phyloP scores from a whole-genome alignment of 2,888 invertebrate species.

The Dinocampus coccinellae region DNA sequence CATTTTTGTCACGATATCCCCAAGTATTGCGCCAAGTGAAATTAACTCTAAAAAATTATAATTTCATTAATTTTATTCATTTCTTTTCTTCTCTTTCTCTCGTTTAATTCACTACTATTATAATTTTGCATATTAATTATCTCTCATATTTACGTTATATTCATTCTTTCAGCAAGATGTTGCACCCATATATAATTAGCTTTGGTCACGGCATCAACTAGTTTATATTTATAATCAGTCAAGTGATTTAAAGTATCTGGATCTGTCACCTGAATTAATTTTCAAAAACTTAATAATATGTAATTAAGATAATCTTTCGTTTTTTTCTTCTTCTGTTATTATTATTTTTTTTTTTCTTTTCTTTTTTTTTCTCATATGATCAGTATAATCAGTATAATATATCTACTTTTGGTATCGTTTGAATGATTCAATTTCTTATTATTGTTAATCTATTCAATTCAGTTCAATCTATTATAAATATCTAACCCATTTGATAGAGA shows the following conservation, averaged over 20 bases:
- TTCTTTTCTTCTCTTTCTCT: neutral
- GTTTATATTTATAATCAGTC: constrained; percentile 66
- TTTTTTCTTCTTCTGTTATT: too few relatives aligned
- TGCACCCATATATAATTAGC: constrained; percentile 60
- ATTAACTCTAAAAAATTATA: constrained; percentile 51
- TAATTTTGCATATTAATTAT: neutral
- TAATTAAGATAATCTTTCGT: too few relatives aligned
- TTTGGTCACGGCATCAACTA: constrained; percentile 63
- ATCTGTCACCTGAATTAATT: constrained; percentile 58
- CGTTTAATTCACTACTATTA: neutral
- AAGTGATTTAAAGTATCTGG: constrained; percentile 68
- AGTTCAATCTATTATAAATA: neutral
- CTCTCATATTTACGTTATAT: constrained; percentile 59
- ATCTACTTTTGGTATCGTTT: neutral
- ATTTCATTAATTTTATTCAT: too few relatives aligned
- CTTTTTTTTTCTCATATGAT: too few relatives aligned
- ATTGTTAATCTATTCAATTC: neutral
- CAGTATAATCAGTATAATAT: too few relatives aligned
- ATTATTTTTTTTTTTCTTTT: too few relatives aligned
- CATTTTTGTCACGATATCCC: constrained; percentile 63
- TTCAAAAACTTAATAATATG: neutral
- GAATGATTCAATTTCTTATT: neutral
- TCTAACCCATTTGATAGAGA: neutral
- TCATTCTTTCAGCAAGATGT: constrained; percentile 60
- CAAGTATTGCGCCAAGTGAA: constrained; percentile 54